Conservation (phyloP, 2,113 vertebrate genomes). For the Chiloscyllium plagiosum region DNA sequence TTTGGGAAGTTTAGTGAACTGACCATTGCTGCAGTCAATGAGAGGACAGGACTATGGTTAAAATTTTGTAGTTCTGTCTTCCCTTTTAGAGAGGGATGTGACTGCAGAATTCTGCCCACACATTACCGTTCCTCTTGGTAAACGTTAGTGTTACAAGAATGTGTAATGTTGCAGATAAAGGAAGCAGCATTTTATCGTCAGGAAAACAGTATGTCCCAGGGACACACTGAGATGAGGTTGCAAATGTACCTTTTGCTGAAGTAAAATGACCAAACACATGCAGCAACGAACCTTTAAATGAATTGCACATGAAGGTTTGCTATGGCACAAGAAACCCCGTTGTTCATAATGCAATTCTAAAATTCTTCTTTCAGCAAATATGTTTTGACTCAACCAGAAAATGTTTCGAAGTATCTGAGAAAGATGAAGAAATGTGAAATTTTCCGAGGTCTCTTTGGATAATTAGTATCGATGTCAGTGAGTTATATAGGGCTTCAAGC, state of each 20-base stretch:
- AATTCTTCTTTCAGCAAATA: neutral
- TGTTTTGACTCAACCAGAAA: neutral
- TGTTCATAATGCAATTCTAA: neutral
- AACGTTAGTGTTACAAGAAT: neutral
- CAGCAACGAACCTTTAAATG: neutral
- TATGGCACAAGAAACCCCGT: neutral
- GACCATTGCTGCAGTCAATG: neutral
- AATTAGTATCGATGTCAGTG: neutral
- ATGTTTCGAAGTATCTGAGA: neutral
- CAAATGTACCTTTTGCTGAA: neutral
- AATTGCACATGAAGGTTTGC: neutral
- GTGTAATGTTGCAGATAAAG: neutral
- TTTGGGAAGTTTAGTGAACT: neutral
- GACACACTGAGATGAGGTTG: neutral
- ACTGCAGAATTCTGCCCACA: neutral
- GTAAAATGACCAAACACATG: neutral
- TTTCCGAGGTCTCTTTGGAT: neutral
- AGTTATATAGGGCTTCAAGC: neutral
- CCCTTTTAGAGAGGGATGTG: neutral
- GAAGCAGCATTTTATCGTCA: neutral
- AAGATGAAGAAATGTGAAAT: neutral
- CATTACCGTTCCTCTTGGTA: neutral
- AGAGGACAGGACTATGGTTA: neutral
- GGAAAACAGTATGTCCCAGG: neutral
- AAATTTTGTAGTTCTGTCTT: slow-evolving; percentile 1